Evolutionary conservation across 2,797 vertebrate genomes (phyloP), one percentile per base, ranked within the genome.

Genomic region (Muscicapa striata): DNA sequence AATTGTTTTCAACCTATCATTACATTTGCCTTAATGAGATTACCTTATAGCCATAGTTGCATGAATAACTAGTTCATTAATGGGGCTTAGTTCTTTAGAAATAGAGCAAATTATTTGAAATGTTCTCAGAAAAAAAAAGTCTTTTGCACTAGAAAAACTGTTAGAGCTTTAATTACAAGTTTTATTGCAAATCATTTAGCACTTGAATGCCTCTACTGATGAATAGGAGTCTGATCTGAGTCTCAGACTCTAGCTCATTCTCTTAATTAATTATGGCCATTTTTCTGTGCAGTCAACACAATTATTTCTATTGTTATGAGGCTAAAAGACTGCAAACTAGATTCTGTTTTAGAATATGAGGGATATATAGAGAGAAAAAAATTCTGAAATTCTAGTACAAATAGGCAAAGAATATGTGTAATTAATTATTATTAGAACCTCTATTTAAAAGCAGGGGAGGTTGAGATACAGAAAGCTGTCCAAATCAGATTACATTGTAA

Each of bases 231-330:
- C 62, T 12, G 8, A 81, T 83, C 52, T 61, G 64, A 86, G 24
- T 48, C 27, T 62, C n/a, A 89, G 64, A 46, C 41, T 83, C 32
- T 32, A 63, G 61, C 16, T 87, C 34, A 30, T 86, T 90, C 68
- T 89, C 16, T 58, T 93, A 74, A 93, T 89, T 85, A 77, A 94
- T 93, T 91, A 59, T 38, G 52, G 57, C 32, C 23, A 49, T 45
- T 89, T 82, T 85, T 79, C 57, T 85, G 8, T 76, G 49, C 67
- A 87, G 29, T 66, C 70, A 78, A 79, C n/a, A 36, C 73, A 59
- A 79, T 69, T 84, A 87, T 63, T 79, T 2, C 2, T n/a, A 52
- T 84, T 92, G 59, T 63, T 83, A 74, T 22, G 12, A 84, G 29
- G n/a, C 72, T 89, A 59, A 82, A 92, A 79, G 36, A 5, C 34